Evolutionary conservation across 2,888 invertebrate species (phyloP), one percentile per base, ranked within the genome.

Genomic region (Chironomus tentans): DNA sequence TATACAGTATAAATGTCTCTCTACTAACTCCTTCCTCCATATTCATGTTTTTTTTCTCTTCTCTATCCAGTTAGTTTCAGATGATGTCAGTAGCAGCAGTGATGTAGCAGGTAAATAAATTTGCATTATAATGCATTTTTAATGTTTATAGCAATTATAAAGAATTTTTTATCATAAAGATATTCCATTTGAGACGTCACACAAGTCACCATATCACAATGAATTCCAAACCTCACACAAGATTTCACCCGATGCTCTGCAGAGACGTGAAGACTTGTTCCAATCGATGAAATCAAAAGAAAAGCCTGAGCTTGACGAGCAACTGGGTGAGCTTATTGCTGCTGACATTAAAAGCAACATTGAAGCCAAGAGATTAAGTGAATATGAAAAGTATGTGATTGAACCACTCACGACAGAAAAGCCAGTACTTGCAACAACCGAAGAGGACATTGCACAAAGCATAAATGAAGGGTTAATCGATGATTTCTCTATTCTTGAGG

Each of bases 151-250:
- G 15, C 48, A n/a, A 56, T 56, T 56, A 38, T 38, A 38, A 38
- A 7, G 56, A 21, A 56, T 61, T 71, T 61, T 56, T 18, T n/a
- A 22, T 61, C 22, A 13, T 56, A 15, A 22, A 38, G 38, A 10
- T 38, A 38, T 38, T 38, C 38, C 38, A 38, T 92, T 91, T 80
- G 91, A 91, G 83, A 90, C 91, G 2, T 86, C 92, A 2, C 92
- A 92, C 81, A 92, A 92, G 83, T 78, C 89, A 89, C 0, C 87
- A 85, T 15, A 70, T 12, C 28, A 72, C 7, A 78, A 78, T 56
- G 80, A 79, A 13, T 83, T 83, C 77, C 81, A 82, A 47, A 84
- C 84, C 13, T 78, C 83, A 10, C 83, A 83, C 70, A 81, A 80
- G 77, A 83, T 84, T 47, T 68, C 70, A 38, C 76, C 77, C 69